Conservation (phyloP, 1,140 invertebrate genomes). For the Platyscapa corneri region DNA sequence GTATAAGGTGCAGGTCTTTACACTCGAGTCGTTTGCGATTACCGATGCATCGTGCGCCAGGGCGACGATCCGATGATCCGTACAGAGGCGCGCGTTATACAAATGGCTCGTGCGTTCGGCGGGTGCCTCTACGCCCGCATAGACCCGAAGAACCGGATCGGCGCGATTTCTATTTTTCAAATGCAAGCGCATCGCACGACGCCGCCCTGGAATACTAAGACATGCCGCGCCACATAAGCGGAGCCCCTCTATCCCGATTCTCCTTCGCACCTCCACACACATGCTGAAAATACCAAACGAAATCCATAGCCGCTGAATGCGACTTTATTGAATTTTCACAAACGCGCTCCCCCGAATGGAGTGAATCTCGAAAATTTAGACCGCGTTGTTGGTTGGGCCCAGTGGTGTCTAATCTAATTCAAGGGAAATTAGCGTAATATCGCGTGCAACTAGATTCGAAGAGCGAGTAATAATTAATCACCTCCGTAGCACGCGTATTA, state of each 20-base stretch:
- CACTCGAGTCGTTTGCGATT: background rate
- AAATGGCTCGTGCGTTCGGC: background rate
- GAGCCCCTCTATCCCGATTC: background rate
- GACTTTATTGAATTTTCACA: too few relatives aligned
- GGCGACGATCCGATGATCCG: background rate
- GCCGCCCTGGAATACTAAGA: constrained; percentile 25
- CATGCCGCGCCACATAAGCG: background rate
- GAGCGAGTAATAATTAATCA: background rate
- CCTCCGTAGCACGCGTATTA: background rate
- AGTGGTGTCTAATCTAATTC: too few relatives aligned
- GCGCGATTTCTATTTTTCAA: constrained; percentile 33
- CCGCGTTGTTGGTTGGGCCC: too few relatives aligned
- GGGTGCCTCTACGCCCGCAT: constrained; percentile 22
- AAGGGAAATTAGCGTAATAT: too few relatives aligned
- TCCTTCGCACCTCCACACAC: too few relatives aligned
- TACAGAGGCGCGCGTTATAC: background rate
- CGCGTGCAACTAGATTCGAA: too few relatives aligned
- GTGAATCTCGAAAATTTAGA: too few relatives aligned
- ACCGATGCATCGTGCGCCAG: constrained; percentile 24
- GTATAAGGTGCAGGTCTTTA: background rate
- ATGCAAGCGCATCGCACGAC: constrained; percentile 12
- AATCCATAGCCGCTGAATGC: background rate
- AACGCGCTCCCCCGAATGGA: too few relatives aligned
- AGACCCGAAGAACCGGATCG: constrained; percentile 46
- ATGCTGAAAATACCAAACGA: background rate